Conservation (phyloP, 2,113 vertebrate genomes). For the Vicugna pacos region DNA sequence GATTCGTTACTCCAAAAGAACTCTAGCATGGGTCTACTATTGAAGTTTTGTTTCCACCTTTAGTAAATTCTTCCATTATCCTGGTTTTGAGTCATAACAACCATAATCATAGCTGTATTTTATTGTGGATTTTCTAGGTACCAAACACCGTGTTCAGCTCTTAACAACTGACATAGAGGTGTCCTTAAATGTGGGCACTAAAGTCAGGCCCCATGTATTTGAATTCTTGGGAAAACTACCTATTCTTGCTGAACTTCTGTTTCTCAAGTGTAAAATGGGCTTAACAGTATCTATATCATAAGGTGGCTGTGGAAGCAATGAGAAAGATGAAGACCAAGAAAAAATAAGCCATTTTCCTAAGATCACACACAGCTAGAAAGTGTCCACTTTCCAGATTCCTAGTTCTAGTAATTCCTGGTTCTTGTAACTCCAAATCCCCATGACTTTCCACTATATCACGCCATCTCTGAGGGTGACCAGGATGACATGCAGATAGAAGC, state of each 20-base stretch:
- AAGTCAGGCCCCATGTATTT: not conserved
- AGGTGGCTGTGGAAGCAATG: not conserved
- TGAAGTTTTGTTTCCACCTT: not conserved
- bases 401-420: not conserved
- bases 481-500: not conserved
- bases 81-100: not conserved
- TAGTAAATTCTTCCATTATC: not conserved
- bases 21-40: not conserved
- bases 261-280: not conserved
- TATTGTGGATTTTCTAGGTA: not conserved
- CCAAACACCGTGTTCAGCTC: not conserved
- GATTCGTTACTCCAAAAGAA: slow-evolving; percentile 47
- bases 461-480: not conserved
- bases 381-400: not conserved
- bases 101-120: not conserved
- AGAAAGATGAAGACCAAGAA: not conserved
- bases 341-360: slow-evolving; percentile 22
- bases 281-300: not conserved
- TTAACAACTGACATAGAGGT: not conserved
- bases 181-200: not conserved
- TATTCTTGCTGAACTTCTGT: not conserved
- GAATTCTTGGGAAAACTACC: not conserved
- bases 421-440: not conserved
- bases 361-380: not conserved
- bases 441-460: not conserved